phyloP scores from a whole-genome alignment of 2,888 invertebrate genomes.

The Caenorhabditis sp. region DNA sequence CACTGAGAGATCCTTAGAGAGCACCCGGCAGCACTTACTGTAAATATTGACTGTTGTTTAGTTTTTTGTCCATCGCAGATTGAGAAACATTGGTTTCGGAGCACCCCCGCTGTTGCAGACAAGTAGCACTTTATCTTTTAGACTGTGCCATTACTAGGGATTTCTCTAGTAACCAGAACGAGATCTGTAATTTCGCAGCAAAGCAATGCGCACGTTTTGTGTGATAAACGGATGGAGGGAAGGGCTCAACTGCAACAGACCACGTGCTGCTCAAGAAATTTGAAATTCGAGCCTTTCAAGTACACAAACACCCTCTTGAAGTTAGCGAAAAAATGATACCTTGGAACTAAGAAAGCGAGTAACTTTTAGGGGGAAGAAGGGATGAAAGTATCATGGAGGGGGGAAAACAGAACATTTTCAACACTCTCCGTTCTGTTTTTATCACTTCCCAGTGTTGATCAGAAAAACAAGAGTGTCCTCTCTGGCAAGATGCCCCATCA shows the following conservation, averaged over 20 bases:
- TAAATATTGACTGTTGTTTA: slow-evolving; percentile 47
- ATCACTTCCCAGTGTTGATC: slow-evolving; percentile 7
- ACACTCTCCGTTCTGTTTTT: not conserved
- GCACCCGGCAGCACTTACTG: slow-evolving; percentile 1
- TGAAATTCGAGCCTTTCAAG: slow-evolving; percentile 49
- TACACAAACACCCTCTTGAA: slow-evolving; percentile 63
- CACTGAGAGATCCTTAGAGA: not conserved
- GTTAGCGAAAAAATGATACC: slow-evolving; percentile 45
- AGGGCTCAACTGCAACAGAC: slow-evolving; percentile 19
- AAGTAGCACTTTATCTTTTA: slow-evolving; percentile 1
- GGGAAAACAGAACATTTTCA: slow-evolving; percentile 17
- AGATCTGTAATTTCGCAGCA: not conserved
- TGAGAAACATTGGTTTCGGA: slow-evolving; percentile 16
- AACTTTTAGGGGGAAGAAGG: slow-evolving; percentile 5
- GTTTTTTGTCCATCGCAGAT: slow-evolving; percentile 16
- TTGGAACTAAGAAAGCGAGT: slow-evolving; percentile 39
- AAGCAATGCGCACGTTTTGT: slow-evolving; percentile 11
- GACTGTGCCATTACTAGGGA: not conserved
- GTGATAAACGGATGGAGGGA: not conserved
- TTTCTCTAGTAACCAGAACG: too few relatives aligned
- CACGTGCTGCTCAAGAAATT: slow-evolving; percentile 42
- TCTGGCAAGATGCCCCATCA: not conserved
- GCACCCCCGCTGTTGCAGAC: not conserved
- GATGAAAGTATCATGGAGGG: too few relatives aligned
- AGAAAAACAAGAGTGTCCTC: slow-evolving; percentile 23